phyloP scores from a whole-genome alignment of 2,888 invertebrate species.

The Clunio marinus region DNA sequence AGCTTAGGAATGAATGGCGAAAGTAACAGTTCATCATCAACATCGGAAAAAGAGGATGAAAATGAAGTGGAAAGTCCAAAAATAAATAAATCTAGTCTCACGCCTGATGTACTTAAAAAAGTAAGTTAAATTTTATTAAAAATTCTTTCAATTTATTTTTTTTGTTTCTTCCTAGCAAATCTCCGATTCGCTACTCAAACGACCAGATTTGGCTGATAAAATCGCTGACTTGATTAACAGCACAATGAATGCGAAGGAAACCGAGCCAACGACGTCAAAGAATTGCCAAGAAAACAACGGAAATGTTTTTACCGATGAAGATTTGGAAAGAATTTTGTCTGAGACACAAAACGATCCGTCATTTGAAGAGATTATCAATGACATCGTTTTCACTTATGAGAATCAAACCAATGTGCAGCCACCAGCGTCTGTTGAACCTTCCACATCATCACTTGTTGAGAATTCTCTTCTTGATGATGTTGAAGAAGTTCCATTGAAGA shows the following conservation, averaged over 20 bases:
- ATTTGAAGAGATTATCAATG: conserved; percentile 47
- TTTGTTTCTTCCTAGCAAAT: neutral
- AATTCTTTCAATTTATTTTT: neutral
- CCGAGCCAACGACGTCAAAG: neutral
- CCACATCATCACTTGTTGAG: neutral
- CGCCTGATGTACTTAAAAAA: neutral
- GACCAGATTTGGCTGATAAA: conserved; percentile 18
- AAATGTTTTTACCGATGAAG: neutral
- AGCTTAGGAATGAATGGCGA: neutral
- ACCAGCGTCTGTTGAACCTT: neutral
- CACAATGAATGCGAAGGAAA: neutral
- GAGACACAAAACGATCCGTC: conserved; percentile 46
- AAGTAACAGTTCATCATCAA: conserved; percentile 8
- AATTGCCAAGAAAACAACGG: neutral
- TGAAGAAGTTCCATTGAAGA: conserved; percentile 22
- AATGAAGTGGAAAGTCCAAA: conserved; percentile 14
- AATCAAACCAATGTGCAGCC: neutral
- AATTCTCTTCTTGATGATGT: neutral
- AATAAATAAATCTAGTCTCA: neutral
- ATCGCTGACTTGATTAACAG: conserved; percentile 16
- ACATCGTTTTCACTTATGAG: conserved; percentile 42
- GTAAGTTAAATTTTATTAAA: neutral
- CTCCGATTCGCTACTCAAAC: neutral
- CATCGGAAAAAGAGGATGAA: conserved; percentile 29
- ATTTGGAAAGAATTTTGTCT: conserved; percentile 9